Conservation (phyloP, 2,113 vertebrate species). For the Odontesthes bonariensis region DNA sequence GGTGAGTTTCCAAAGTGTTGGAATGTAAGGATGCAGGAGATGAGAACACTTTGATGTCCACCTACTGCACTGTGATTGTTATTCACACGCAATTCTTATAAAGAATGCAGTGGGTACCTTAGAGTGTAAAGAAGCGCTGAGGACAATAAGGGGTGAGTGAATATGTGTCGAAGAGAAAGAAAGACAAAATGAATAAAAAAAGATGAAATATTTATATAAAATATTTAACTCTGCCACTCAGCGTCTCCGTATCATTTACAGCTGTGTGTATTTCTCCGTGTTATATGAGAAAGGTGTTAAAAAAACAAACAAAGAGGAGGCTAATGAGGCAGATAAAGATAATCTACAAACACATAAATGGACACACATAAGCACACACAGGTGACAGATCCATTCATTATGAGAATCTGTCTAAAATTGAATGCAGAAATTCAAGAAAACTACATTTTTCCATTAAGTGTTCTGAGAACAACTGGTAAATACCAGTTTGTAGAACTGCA, state of each 20-base stretch:
- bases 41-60: slow-evolving; percentile 62
- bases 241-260: slow-evolving; percentile 9
- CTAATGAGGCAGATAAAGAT: slow-evolving; percentile 40
- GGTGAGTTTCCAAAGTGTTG: slow-evolving; percentile 30
- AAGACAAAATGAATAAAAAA: slow-evolving; percentile 20
- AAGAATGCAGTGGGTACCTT: slow-evolving; percentile 44
- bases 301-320: slow-evolving; percentile 1
- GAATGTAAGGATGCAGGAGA: slow-evolving; percentile 17
- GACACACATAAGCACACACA: slow-evolving; percentile 7
- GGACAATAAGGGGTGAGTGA: slow-evolving; percentile 19
- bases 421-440: slow-evolving; percentile 21
- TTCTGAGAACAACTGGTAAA: not conserved
- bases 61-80: slow-evolving; percentile 44
- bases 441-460: slow-evolving; percentile 8
- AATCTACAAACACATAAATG: slow-evolving; percentile 19
- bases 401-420: slow-evolving; percentile 14
- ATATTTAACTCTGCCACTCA: slow-evolving; percentile 32
- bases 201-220: slow-evolving; percentile 32
- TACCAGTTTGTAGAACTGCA: slow-evolving; percentile 1
- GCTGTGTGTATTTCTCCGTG: slow-evolving; percentile 3
- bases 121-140: slow-evolving; percentile 14
- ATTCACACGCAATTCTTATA: slow-evolving; percentile 65
- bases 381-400: slow-evolving; percentile 13
- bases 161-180: not conserved
- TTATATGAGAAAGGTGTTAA: slow-evolving; percentile 34